Conservation (phyloP, 2,888 invertebrate species). For the Megaustenia siamemsis region DNA sequence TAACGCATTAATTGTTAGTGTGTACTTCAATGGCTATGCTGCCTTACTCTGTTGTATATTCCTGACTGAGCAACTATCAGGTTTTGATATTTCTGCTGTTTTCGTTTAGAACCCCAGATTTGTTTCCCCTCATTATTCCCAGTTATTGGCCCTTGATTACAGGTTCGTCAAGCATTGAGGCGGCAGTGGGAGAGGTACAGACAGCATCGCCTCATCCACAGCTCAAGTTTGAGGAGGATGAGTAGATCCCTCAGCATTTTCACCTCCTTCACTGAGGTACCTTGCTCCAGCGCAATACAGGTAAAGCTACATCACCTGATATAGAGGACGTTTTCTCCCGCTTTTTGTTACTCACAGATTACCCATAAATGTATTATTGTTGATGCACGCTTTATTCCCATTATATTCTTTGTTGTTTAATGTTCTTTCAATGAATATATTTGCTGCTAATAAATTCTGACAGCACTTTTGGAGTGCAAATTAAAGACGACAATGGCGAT, state of each 20-base stretch:
- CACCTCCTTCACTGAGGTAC: constrained; percentile 72
- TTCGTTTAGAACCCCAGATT: neutral
- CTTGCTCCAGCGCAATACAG: constrained; percentile 55
- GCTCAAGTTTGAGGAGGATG: constrained; percentile 67
- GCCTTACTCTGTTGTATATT: neutral
- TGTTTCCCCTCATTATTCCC: constrained; percentile 6
- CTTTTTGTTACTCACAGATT: no score
- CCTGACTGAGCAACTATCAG: neutral
- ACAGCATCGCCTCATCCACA: constrained; percentile 67
- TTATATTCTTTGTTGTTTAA: no score
- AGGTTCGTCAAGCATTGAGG: constrained; percentile 67
- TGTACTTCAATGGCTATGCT: no score
- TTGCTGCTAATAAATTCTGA: no score
- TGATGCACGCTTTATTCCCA: no score
- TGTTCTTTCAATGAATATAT: no score
- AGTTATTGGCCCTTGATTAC: constrained; percentile 47
- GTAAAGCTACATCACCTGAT: constrained; percentile 11
- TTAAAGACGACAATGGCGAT: no score
- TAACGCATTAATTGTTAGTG: no score
- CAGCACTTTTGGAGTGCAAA: no score
- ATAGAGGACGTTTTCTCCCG: no score
- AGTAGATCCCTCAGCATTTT: constrained; percentile 71
- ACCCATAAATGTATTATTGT: no score
- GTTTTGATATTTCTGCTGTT: neutral
- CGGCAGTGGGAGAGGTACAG: constrained; percentile 69